These are phyloP conservation scores for Phyto melanocephala DNA, from an alignment of 2,888 invertebrate genomes.

Conservation along the genomic window DNA sequence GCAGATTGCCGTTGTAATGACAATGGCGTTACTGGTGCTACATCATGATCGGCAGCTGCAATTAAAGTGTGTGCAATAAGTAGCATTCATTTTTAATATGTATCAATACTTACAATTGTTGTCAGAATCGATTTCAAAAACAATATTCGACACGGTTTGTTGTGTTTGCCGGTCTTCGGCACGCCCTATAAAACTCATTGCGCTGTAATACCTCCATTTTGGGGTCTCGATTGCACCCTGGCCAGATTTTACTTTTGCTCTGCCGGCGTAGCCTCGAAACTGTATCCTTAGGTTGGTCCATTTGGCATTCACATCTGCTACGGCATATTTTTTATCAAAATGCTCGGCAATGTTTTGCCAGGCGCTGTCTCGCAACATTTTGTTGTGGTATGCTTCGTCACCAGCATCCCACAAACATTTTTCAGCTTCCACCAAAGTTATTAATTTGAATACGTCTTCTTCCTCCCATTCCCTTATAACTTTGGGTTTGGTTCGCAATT, in stretches of 20 bases:
- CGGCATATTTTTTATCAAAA: neutral
- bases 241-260: constrained; percentile 6
- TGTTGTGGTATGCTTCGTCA: constrained; percentile 1
- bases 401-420: constrained; percentile 22
- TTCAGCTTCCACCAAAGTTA: neutral
- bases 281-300: constrained; percentile 28
- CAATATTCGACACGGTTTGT: neutral
- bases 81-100: no score
- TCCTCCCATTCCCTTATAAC: neutral
- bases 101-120: no score
- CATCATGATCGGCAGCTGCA: no score
- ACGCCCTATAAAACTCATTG: neutral
- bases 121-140: neutral
- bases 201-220: neutral
- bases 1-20: no score
- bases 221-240: neutral
- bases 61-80: no score
- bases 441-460: neutral
- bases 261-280: neutral
- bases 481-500: neutral
- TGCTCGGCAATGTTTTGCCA: neutral
- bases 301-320: neutral
- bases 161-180: neutral
- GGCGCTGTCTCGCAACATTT: neutral
- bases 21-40: no score